These are phyloP conservation scores for Pseudolycoriella hygida DNA, from an alignment of 2,888 invertebrate species.

Conservation along the genomic window DNA sequence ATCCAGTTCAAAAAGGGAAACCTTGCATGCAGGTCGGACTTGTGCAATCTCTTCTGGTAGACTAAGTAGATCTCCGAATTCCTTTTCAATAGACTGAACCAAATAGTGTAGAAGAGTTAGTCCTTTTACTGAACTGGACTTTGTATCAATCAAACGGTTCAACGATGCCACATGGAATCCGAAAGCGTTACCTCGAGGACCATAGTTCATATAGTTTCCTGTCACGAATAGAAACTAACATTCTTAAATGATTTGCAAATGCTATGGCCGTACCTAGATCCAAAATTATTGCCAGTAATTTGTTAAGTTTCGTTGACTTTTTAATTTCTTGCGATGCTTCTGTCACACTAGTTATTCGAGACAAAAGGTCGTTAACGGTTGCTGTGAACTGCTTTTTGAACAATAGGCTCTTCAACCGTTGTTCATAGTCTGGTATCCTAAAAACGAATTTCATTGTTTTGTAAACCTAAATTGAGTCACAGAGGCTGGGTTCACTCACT, in stretches of 20 bases:
- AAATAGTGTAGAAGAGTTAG: conserved; percentile 85
- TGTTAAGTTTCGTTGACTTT: conserved; percentile 57
- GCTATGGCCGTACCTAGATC: conserved; percentile 47
- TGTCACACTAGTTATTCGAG: conserved; percentile 71
- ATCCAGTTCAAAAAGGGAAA: conserved; percentile 81
- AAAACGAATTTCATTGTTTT: conserved; percentile 2
- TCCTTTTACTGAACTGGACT: conserved; percentile 76
- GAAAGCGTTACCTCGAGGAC: conserved; percentile 55
- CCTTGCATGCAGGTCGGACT: conserved; percentile 76
- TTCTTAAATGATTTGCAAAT: too few relatives aligned
- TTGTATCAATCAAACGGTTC: conserved; percentile 85
- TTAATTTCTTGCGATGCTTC: conserved; percentile 77
- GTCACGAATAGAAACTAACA: neutral
- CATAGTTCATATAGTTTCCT: conserved; percentile 72
- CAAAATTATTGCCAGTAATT: conserved; percentile 71
- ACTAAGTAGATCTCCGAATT: conserved; percentile 78
- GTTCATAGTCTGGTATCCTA: conserved; percentile 77
- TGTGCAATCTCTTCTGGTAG: conserved; percentile 81
- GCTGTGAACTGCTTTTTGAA: conserved; percentile 91
- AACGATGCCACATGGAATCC: conserved; percentile 80
- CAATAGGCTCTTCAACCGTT: conserved; percentile 61
- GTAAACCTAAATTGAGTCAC: neutral
- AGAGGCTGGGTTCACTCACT: conserved; percentile 44
- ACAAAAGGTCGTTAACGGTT: conserved; percentile 67
- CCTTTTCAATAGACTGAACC: conserved; percentile 34